These are phyloP conservation scores for Oscheius sp. DNA, from an alignment of 1,140 invertebrate species.

Conservation along the genomic window DNA sequence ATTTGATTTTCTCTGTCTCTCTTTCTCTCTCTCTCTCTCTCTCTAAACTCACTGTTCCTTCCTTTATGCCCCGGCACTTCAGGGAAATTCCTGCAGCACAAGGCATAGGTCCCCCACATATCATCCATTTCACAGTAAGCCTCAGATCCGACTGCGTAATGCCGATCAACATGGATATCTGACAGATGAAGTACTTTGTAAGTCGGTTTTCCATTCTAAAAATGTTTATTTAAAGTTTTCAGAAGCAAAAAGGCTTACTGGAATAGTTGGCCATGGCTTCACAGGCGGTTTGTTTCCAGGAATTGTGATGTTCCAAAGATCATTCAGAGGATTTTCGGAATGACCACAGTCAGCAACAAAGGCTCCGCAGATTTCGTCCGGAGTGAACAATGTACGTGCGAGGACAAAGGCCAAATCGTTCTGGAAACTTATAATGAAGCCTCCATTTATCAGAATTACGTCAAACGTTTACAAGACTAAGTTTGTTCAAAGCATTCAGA, in stretches of 20 bases:
- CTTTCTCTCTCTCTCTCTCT: neutral
- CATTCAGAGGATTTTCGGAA: conserved; percentile 31
- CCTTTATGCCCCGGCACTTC: neutral
- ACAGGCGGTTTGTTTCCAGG: conserved; percentile 41
- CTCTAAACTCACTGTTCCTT: neutral
- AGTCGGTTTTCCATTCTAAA: conserved; percentile 64
- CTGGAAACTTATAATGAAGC: conserved; percentile 32
- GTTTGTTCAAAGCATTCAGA: too few relatives aligned
- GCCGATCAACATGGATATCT: conserved; percentile 87
- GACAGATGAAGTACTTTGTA: conserved; percentile 88
- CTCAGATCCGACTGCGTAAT: conserved; percentile 83
- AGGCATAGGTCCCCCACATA: conserved; percentile 16
- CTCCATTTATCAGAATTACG: too few relatives aligned
- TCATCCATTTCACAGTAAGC: conserved; percentile 70
- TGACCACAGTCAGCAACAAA: conserved; percentile 35
- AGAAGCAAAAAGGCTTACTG: neutral
- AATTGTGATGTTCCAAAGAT: conserved; percentile 42
- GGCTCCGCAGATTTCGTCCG: conserved; percentile 40
- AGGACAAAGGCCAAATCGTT: conserved; percentile 29
- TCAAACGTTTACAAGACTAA: too few relatives aligned
- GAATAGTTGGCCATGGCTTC: conserved; percentile 42
- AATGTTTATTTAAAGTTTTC: neutral
- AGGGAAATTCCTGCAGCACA: conserved; percentile 33
- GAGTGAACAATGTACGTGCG: conserved; percentile 28
- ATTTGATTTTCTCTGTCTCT: conserved; percentile 11